Percentiles rank a stretch among this genome's conserved stretches.
phyloP scores from a whole-genome alignment of 2,113 vertebrate species.

The Pseudorasbora parva region DNA sequence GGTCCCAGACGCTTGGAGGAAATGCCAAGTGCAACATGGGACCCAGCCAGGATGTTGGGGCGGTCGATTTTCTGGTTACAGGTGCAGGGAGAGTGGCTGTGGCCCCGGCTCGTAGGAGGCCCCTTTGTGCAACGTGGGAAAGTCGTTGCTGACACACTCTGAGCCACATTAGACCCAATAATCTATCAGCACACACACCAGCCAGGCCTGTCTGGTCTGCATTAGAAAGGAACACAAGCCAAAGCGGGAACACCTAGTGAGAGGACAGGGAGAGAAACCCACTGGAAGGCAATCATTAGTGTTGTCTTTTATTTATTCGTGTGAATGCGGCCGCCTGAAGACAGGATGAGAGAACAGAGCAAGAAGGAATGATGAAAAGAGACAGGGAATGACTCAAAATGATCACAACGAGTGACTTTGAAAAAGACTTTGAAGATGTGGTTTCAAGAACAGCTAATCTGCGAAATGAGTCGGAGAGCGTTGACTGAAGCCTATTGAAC shows the following conservation, averaged over 20 bases:
- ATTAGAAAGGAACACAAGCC: slow-evolving; percentile 65
- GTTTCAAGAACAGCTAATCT: slow-evolving; percentile 17
- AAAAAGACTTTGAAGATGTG: slow-evolving; percentile 25
- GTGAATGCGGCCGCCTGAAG: slow-evolving; percentile 12
- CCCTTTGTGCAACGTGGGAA: slow-evolving; percentile 76
- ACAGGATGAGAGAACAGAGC: not conserved
- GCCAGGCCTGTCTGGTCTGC: slow-evolving; percentile 61
- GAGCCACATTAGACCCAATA: slow-evolving; percentile 52
- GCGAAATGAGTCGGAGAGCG: not conserved
- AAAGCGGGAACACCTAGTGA: slow-evolving; percentile 70
- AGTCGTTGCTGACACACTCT: slow-evolving; percentile 73
- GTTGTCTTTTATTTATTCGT: slow-evolving; percentile 35
- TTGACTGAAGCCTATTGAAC: not conserved
- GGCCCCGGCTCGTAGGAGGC: slow-evolving; percentile 57
- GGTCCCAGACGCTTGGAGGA: slow-evolving; percentile 75
- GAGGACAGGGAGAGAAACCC: slow-evolving; percentile 60
- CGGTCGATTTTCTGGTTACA: slow-evolving; percentile 71
- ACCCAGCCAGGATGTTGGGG: slow-evolving; percentile 67
- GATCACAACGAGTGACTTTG: not conserved
- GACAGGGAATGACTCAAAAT: slow-evolving; percentile 32
- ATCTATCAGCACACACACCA: slow-evolving; percentile 61
- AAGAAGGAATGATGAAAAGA: slow-evolving; percentile 12
- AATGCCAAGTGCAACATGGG: slow-evolving; percentile 81
- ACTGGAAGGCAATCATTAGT: slow-evolving; percentile 47
- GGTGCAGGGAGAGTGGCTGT: slow-evolving; percentile 68